Base-by-base conservation (phyloP, 2,113 vertebrate genomes). In the Chitala chitala region DNA sequence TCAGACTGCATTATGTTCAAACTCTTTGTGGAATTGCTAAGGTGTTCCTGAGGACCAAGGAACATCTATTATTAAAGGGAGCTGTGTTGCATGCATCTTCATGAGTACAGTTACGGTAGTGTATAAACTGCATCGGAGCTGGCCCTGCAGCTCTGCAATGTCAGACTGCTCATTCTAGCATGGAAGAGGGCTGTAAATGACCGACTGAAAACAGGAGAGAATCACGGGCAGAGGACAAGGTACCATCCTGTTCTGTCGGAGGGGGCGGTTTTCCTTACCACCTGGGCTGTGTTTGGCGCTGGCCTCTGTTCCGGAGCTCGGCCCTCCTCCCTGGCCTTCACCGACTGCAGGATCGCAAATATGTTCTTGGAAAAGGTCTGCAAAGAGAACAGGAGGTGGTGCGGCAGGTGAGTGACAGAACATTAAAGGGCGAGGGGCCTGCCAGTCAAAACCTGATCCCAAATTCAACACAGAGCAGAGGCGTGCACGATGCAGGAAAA, bases 351-450 rank as follows among this genome's bases (percentile, higher is more conserved):
- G 85, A 98, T 99, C 64, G 97, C 95, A 90, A 99, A 99, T 81
- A 98, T 98, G 84, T 97, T 99, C 89, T 98, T 99, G 78, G 96
- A 96, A 84, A 99, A 99, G 80, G 98, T 98, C 97, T 99, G 83
- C 53, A 90, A 87, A 40, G 89, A 1, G 79, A 46, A 77, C 22
- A 66, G 40, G n/a, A 22, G 26, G 15, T n/a, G 31, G 69, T 50
- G 31, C 8, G 4, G 20, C 38, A 44, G n/a, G 63, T 13, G 63
- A 46, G 42, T 51, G 24, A 9, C 24, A 46, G 42, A 68, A 65
- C 36, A 51, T 51, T 51, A 9, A 68, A 22, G 46, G 42, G 22
- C 42, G 6, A 26, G 26, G 22, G 4, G 17, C 13, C 26, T 56
- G 38, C 36, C 15, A 36, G 31, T 40, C 42, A 68, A 44, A 24